phyloP scores from a whole-genome alignment of 2,888 invertebrate genomes.

The Drosophila histrio region DNA sequence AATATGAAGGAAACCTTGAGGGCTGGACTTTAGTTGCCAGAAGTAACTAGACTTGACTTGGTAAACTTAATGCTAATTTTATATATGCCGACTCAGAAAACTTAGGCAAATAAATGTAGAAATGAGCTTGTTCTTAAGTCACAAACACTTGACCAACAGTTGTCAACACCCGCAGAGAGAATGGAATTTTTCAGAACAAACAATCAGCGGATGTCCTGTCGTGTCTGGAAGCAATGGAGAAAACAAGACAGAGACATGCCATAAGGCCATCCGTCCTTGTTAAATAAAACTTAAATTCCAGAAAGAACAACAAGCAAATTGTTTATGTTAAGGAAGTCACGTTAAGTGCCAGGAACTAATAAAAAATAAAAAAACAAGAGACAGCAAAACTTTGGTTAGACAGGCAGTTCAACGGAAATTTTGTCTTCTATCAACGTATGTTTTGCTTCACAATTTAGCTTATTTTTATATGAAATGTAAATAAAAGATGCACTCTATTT shows the following conservation, averaged over 20 bases:
- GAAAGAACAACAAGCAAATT: slow-evolving; percentile 4
- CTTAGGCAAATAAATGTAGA: not conserved
- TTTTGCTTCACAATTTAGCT: not conserved
- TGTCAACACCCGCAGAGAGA: slow-evolving; percentile 11
- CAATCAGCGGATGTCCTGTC: slow-evolving; percentile 20
- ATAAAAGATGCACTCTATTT: not conserved
- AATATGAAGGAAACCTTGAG: too few species aligned
- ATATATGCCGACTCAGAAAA: not conserved
- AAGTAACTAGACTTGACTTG: not conserved
- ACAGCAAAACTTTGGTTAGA: not conserved
- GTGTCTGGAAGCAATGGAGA: slow-evolving; percentile 13
- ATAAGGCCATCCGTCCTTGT: slow-evolving; percentile 4
- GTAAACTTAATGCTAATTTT: not conserved
- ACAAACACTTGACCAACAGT: slow-evolving; percentile 19
- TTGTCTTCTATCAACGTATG: not conserved
- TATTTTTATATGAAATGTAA: not conserved
- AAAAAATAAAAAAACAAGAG: not conserved
- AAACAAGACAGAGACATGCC: slow-evolving; percentile 14
- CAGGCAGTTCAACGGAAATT: not conserved
- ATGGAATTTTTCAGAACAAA: not conserved
- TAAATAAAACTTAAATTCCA: slow-evolving; percentile 15
- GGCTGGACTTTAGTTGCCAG: not conserved
- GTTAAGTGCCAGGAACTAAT: not conserved
- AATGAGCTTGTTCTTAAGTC: slow-evolving; percentile 4
- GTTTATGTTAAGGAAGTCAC: slow-evolving; percentile 14